Evolutionary conservation across 2,888 invertebrate genomes (phyloP), one percentile per base, ranked within the genome.

Genomic region (Ochropleura plecta): DNA sequence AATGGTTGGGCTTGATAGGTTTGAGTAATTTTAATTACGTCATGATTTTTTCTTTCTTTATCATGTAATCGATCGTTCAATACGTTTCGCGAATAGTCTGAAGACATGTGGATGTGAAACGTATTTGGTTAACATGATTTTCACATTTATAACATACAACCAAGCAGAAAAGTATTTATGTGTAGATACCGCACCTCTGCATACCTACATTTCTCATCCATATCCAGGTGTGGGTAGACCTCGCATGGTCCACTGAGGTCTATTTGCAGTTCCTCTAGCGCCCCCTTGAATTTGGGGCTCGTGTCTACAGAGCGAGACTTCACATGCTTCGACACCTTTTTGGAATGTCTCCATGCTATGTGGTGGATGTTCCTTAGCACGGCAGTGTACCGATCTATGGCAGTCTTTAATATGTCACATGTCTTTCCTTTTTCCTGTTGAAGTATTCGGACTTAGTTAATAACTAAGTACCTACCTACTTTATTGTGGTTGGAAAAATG

Each of bases 121-220:
- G 30, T 30, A 30, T 30, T 1, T 30, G 30, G 30, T 30, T 30
- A 30, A 30, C 1, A 30, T 30, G 30, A 30, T 30, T 30, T 30
- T 30, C 3, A 30, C 30, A 30, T 30, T 30, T 30, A 30, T 30
- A 30, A 30, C 30, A 30, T 30, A 30, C 30, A 30, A 30, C 8
- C 12, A 64, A 30, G 44, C 44, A 14, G 59, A 40, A 57, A 63
- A 18, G 10, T 49, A 71, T n/a, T 42, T 62, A 30, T 51, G 48
- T 70, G 60, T 44, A 3, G 30, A 30, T 30, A 62, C 20, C 48
- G 49, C 55, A 49, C 42, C 65, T 12, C 30, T 30, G 30, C 40
- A n/a, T 10, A 92, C 97, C 97, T 96, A 98, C 98, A 98, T 86
- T 97, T 97, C 94, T 99, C 99, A 90, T 98, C 97, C 97, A 98